Percentiles rank a stretch among this genome's conserved stretches.
Evolutionary conservation across 2,797 vertebrate genomes (phyloP).

Genomic region (Bovichtus diacanthus): DNA sequence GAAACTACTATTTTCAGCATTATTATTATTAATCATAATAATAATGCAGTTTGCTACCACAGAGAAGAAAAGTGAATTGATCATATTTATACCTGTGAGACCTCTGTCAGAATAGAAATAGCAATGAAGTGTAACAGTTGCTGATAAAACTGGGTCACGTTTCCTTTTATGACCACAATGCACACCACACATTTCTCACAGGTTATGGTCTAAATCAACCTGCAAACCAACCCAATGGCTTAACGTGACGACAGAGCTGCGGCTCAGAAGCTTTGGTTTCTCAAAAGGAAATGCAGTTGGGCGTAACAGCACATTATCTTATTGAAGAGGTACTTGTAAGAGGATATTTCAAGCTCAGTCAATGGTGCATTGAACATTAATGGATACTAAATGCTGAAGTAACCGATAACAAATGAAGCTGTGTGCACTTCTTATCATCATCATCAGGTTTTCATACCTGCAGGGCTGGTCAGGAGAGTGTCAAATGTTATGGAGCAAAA

Average conservation of each 20-base stretch:
- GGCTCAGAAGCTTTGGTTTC: slow-evolving; percentile 1
- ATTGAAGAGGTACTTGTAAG: not conserved
- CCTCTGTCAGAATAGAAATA: not conserved
- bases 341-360: slow-evolving; percentile 3
- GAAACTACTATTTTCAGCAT: not conserved
- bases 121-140: slow-evolving; percentile 31
- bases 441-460: not conserved
- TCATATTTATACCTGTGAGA: not conserved
- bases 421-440: not conserved
- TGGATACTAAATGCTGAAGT: not conserved
- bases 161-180: slow-evolving; percentile 39
- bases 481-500: not conserved
- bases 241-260: not conserved
- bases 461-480: not conserved
- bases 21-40: not conserved
- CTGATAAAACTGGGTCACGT: slow-evolving; percentile 41
- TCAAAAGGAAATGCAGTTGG: not conserved
- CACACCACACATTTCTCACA: not conserved
- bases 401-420: accelerated
- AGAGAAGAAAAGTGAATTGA: not conserved
- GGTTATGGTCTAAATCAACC: slow-evolving; percentile 16
- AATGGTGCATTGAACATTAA: not conserved
- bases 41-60: not conserved
- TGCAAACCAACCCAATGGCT: not conserved
- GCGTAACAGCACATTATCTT: not conserved